Evolutionary conservation across 2,888 invertebrate genomes (phyloP).

Genomic region (Cheilosia grossa): DNA sequence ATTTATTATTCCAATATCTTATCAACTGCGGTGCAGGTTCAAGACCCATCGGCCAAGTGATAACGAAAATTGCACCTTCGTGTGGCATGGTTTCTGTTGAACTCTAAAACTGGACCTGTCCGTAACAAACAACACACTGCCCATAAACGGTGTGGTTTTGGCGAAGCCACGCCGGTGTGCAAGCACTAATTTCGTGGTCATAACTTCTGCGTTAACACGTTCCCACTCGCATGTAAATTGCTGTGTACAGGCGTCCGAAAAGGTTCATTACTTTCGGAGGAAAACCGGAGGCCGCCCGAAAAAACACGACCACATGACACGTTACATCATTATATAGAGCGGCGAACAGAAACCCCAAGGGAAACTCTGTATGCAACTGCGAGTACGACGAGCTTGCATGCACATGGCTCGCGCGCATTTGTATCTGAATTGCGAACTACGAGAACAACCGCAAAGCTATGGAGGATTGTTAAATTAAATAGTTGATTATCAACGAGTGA

Average conservation of each 20-base stretch:
- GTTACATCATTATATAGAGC: slow-evolving; percentile 21
- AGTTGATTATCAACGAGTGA: slow-evolving; percentile 70
- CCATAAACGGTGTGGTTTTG: neutral
- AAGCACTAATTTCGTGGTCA: slow-evolving; percentile 61
- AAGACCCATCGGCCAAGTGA: neutral
- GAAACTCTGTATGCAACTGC: slow-evolving; percentile 35
- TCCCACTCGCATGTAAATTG: slow-evolving; percentile 3
- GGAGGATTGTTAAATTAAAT: slow-evolving; percentile 63
- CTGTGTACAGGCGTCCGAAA: slow-evolving; percentile 25
- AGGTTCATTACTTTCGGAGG: slow-evolving; percentile 44
- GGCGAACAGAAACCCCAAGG: slow-evolving; percentile 7
- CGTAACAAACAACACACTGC: slow-evolving; percentile 14
- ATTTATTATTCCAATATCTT: neutral
- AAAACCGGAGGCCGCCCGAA: neutral
- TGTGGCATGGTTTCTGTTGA: neutral
- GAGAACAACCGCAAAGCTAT: too few species aligned
- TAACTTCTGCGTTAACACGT: slow-evolving; percentile 50
- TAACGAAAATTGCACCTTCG: neutral
- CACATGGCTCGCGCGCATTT: too few species aligned
- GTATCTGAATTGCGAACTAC: too few species aligned
- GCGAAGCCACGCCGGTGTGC: too few species aligned
- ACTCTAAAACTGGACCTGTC: neutral
- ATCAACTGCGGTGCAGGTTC: neutral
- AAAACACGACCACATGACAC: slow-evolving; percentile 19
- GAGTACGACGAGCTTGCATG: neutral